phyloP scores from a whole-genome alignment of 35 echinoderm and acorn worm species.

The Apostichopus japonicus region DNA sequence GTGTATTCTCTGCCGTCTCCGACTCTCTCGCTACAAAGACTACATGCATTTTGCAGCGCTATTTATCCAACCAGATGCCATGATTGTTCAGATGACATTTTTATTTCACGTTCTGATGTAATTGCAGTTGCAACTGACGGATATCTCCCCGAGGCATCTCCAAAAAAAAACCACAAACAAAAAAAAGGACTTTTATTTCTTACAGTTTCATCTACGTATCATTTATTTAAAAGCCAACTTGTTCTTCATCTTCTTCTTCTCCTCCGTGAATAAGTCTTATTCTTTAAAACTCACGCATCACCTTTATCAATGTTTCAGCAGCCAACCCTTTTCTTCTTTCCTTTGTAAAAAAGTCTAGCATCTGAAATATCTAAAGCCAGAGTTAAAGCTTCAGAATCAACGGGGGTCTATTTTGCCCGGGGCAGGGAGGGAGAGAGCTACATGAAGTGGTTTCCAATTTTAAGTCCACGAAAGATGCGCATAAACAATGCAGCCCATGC shows the following conservation, averaged over 20 bases:
- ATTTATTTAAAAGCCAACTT: conserved; percentile 4
- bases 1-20: too few species aligned
- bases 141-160: background rate
- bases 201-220: background rate
- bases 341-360: background rate
- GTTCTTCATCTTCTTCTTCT: background rate
- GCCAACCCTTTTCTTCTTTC: background rate
- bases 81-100: background rate
- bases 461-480: background rate
- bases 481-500: background rate
- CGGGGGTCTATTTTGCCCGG: background rate
- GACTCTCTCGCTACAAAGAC: background rate
- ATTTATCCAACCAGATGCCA: background rate
- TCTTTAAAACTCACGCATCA: background rate
- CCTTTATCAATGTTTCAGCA: conserved; percentile 11
- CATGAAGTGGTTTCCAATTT: conserved; percentile 10
- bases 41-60: background rate
- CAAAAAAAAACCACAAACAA: background rate
- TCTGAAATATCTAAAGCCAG: background rate
- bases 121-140: conserved; percentile 4
- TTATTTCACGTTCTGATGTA: background rate
- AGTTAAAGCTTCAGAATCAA: background rate
- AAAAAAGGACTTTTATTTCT: background rate
- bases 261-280: background rate
- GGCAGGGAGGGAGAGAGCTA: background rate